These are phyloP conservation scores for Trichonephila clavipes DNA, from an alignment of 1,140 invertebrate genomes.

Conservation along the genomic window DNA sequence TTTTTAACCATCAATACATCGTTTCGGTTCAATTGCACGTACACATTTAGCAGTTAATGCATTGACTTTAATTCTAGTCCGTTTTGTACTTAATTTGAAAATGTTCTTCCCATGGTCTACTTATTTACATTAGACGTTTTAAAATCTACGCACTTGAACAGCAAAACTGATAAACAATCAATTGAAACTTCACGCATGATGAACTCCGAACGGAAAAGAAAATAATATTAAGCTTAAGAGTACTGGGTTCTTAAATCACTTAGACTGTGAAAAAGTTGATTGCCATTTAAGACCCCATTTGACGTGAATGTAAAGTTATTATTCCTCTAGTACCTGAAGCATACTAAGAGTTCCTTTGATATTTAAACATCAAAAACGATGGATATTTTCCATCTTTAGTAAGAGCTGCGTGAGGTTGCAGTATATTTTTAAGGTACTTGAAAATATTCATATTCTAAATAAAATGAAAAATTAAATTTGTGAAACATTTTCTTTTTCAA, in stretches of 20 bases:
- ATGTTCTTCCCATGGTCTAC: background rate
- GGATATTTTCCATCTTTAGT: background rate
- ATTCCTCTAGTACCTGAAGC: no score
- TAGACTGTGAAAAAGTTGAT: no score
- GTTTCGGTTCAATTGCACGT: no score
- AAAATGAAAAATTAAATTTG: no score
- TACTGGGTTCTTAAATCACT: no score
- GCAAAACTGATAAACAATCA: background rate
- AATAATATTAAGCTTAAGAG: background rate
- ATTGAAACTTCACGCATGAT: constrained; percentile 5
- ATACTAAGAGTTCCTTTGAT: background rate
- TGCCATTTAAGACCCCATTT: no score
- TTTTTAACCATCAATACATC: no score
- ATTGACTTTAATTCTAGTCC: background rate
- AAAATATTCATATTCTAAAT: no score
- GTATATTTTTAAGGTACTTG: no score
- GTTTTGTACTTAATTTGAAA: background rate
- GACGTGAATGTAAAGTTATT: no score
- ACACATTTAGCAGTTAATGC: background rate
- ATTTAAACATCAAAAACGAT: background rate
- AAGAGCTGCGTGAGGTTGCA: background rate
- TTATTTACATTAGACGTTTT: background rate
- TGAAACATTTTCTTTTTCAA: no score
- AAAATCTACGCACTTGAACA: background rate
- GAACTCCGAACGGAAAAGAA: background rate